Evolutionary conservation across 1,140 invertebrate species (phyloP).

Genomic region (Drosophila arawakana): DNA sequence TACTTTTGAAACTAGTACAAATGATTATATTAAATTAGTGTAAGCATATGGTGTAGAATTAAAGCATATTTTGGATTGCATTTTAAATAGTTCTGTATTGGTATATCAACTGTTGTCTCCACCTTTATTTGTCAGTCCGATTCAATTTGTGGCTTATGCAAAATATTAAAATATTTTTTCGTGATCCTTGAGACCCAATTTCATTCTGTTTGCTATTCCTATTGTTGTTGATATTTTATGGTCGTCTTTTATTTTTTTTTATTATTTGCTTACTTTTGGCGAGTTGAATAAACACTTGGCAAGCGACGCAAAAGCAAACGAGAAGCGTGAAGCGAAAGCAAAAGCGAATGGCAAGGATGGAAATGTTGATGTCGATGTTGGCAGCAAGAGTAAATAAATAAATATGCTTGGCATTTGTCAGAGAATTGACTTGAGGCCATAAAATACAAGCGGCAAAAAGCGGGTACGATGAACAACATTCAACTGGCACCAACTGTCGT

Average conservation of each 20-base stretch:
- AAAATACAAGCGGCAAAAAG: constrained; percentile 63
- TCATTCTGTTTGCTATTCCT: constrained; percentile 5
- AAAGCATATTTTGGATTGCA: constrained; percentile 34
- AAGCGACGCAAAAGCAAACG: constrained; percentile 63
- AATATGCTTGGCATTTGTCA: constrained; percentile 81
- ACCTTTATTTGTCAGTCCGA: background rate
- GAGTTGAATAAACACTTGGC: constrained; percentile 75
- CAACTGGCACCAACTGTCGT: constrained; percentile 20
- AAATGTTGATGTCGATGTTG: constrained; percentile 41
- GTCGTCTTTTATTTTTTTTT: constrained; percentile 12
- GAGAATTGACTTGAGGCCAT: constrained; percentile 81
- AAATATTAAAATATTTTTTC: background rate
- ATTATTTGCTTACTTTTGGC: constrained; percentile 52
- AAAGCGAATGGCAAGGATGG: background rate
- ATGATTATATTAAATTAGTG: constrained; percentile 25
- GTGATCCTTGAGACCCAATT: constrained; percentile 1
- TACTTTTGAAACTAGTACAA: background rate
- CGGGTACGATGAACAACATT: constrained; percentile 53
- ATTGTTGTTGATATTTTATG: constrained; percentile 16
- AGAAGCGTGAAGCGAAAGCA: constrained; percentile 6
- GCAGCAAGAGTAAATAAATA: constrained; percentile 77
- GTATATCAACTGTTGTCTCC: background rate
- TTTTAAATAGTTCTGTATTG: constrained; percentile 30
- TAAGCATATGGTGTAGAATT: background rate
- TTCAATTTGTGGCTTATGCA: background rate